Conservation (phyloP, 92 coral and sea anemone species). For the Phymanthus crucifer region DNA sequence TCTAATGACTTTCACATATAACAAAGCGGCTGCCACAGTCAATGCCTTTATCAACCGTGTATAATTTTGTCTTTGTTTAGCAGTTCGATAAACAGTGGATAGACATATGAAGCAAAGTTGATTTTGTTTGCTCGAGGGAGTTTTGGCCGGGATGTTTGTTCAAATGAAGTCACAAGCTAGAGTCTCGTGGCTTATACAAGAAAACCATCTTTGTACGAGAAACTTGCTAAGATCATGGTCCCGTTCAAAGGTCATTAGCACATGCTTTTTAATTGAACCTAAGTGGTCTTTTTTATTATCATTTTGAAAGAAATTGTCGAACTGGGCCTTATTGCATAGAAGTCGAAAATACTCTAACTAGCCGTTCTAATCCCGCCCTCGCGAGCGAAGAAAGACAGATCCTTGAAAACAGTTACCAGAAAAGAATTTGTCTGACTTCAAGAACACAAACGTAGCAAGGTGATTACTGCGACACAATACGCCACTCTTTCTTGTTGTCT, state of each 20-base stretch:
- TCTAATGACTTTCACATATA: slow-evolving; percentile 80
- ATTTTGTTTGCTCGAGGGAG: background rate
- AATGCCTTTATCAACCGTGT: slow-evolving; percentile 76
- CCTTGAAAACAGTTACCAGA: slow-evolving; percentile 10
- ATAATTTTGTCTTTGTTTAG: slow-evolving; percentile 80
- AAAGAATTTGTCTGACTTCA: background rate
- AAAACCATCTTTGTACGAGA: background rate
- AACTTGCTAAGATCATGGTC: background rate
- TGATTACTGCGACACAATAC: slow-evolving; percentile 56
- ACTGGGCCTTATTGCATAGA: slow-evolving; percentile 14
- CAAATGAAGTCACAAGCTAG: background rate
- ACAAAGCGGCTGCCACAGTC: slow-evolving; percentile 80
- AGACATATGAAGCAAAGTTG: slow-evolving; percentile 15
- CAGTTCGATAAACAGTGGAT: slow-evolving; percentile 46
- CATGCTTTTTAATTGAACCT: slow-evolving; percentile 89
- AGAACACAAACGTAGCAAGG: slow-evolving; percentile 36
- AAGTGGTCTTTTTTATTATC: slow-evolving; percentile 63
- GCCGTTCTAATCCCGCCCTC: background rate
- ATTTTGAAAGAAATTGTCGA: slow-evolving; percentile 20
- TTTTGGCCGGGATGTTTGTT: background rate
- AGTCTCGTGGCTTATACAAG: background rate
- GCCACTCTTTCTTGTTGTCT: slow-evolving; percentile 35
- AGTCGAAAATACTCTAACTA: background rate
- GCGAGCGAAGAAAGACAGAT: background rate
- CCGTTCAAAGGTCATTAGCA: slow-evolving; percentile 69